Percentiles rank a stretch among this genome's conserved stretches.
phyloP scores from a whole-genome alignment of 2,113 vertebrate genomes.

The Caranx ignobilis region DNA sequence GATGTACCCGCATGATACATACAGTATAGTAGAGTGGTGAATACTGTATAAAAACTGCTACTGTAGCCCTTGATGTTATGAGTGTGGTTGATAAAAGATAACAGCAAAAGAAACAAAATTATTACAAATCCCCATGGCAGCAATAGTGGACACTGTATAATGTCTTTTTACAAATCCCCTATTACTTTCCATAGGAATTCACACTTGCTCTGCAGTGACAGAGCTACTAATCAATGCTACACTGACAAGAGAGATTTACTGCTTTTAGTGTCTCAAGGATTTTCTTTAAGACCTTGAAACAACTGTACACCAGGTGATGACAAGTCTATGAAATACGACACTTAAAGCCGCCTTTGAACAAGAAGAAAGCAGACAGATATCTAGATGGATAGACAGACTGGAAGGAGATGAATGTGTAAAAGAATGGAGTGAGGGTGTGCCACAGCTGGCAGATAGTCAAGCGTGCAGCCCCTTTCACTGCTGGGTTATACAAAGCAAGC shows the following conservation, averaged over 20 bases:
- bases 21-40: background rate
- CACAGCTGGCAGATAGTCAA: constrained; percentile 70
- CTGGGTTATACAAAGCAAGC: constrained; percentile 65
- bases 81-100: background rate
- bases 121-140: background rate
- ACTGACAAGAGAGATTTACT: constrained; percentile 41
- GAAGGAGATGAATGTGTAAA: constrained; percentile 56
- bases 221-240: constrained; percentile 35
- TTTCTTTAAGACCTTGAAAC: constrained; percentile 50
- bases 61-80: background rate
- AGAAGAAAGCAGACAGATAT: constrained; percentile 47
- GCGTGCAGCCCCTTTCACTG: constrained; percentile 52
- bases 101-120: background rate
- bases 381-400: constrained; percentile 41
- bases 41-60: background rate
- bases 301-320: constrained; percentile 36
- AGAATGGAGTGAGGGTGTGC: constrained; percentile 47
- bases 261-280: constrained; percentile 45
- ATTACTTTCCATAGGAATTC: background rate
- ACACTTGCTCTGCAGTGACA: constrained; percentile 15
- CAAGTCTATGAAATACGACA: constrained; percentile 22
- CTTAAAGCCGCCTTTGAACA: constrained; percentile 11
- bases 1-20: background rate
- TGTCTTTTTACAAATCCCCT: background rate
- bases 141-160: background rate